A percentile compares a stretch with the other conserved stretches of the same genome.
Conservation (phyloP, 2,113 vertebrate genomes). For the Silurus meridionalis region DNA sequence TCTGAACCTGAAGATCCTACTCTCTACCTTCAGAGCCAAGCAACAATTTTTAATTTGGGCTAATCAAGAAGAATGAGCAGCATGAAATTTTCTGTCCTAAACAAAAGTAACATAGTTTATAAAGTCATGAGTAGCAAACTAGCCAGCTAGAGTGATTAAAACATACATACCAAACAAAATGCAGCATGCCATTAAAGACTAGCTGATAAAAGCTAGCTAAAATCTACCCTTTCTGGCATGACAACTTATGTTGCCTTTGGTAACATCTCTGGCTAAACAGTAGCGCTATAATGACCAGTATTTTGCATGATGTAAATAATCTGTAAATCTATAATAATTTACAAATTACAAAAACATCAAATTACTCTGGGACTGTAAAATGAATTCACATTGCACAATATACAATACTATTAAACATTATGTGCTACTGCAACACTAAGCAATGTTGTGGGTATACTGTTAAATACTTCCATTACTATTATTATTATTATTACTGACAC, state of each 20-base stretch:
- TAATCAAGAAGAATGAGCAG: neutral
- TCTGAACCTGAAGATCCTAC: no score
- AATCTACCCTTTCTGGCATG: neutral
- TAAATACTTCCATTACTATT: no score
- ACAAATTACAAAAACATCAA: no score
- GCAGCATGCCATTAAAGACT: neutral
- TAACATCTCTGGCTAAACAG: neutral
- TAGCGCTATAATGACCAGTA: neutral
- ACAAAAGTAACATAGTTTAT: neutral
- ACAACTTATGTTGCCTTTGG: neutral
- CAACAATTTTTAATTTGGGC: neutral
- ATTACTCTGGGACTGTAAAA: no score
- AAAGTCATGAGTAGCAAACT: neutral
- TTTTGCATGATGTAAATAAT: neutral
- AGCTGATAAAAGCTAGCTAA: neutral
- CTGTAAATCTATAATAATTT: no score
- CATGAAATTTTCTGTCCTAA: neutral
- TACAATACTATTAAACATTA: no score
- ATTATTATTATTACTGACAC: no score
- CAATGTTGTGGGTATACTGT: no score
- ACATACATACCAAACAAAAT: neutral
- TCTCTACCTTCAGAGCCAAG: no score
- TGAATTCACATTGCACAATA: no score
- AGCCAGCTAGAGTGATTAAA: neutral
- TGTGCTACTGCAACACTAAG: no score